Percentiles rank a stretch among this genome's conserved stretches.
phyloP scores from a whole-genome alignment of 2,113 vertebrate genomes.

The Hippolais icterina region DNA sequence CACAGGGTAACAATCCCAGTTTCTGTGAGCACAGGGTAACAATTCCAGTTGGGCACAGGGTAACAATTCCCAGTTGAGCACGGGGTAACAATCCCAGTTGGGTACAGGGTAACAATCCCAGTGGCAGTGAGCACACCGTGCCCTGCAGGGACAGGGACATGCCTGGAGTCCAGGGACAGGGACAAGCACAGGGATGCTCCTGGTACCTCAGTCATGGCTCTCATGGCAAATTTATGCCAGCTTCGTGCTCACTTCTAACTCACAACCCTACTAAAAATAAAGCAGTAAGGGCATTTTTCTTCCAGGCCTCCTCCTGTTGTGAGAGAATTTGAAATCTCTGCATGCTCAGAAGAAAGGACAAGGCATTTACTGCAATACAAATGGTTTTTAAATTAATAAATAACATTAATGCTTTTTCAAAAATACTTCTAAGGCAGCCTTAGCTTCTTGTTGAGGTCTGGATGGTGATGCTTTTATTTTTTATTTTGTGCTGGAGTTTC shows the following conservation, averaged over 20 bases:
- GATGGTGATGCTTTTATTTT: background rate
- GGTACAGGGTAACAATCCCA: too few species aligned
- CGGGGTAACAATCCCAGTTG: too few species aligned
- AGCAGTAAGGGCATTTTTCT: background rate
- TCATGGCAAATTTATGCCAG: background rate
- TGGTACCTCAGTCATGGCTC: background rate
- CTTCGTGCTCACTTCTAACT: background rate
- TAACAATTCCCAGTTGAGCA: too few species aligned
- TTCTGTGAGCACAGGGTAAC: background rate
- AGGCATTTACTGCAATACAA: background rate
- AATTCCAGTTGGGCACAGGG: too few species aligned
- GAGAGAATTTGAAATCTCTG: background rate
- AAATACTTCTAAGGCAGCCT: background rate
- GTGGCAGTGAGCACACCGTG: fast-evolving
- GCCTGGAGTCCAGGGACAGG: background rate
- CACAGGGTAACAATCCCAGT: background rate
- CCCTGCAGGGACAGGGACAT: background rate
- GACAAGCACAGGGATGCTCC: background rate
- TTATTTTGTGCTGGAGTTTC: background rate
- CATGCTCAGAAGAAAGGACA: background rate
- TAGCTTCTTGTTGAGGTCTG: background rate
- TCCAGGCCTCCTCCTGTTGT: fast-evolving
- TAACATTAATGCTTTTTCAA: background rate
- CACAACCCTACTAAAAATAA: background rate
- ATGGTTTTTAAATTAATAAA: background rate